Base-by-base conservation (phyloP, 2,113 vertebrate species). In the Dolichallabes microphthalmus region DNA sequence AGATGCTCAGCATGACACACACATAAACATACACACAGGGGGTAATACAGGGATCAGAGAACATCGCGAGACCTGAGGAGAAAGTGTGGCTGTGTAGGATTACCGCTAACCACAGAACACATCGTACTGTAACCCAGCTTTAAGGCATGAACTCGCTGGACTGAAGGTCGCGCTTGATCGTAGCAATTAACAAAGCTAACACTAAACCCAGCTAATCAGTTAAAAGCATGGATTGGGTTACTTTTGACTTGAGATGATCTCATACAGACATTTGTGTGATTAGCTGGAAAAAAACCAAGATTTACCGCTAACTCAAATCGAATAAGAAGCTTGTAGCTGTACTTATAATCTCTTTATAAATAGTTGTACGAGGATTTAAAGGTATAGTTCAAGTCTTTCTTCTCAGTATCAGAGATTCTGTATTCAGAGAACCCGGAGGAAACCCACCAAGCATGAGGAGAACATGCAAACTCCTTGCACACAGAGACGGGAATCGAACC, bases 1-100 rank as follows among this genome's bases (percentile, higher is more conserved):
- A 86, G 87, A 87, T 84, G 87, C 87, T 88, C 81, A 85, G 87
- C 90, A 87, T 87, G 87, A 84, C 87, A 85, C 85, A 19, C 68
- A 60, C 68, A 60, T 35, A 83, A 71, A 83, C 82, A 77, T 64
- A 75, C 82, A 61, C 63, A 69, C 64, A n/a, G 53, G 32, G 12
- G 66, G 52, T 58, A 63, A 73, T 55, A 57, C 30, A 8, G 66
- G 81, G 64, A 58, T 82, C 81, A 73, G 8, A 32, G 52, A 10
- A 39, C 66, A 39, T 71, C 58, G 52, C 8, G 27, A 39, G 30
- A 3, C 66, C 27, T 25, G 50, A 14, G 66, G 81, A 82, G 81
- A 82, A 73, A 82, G 52, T 73, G 2, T 4, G 57, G 27, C 0
- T 30, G 63, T 69, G 50, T 55, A 27, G 45, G 57, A 82, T 82